Percentiles rank a stretch among this genome's conserved stretches.
Evolutionary conservation across 1,140 invertebrate genomes (phyloP).

Genomic region (Whitmania pigra): DNA sequence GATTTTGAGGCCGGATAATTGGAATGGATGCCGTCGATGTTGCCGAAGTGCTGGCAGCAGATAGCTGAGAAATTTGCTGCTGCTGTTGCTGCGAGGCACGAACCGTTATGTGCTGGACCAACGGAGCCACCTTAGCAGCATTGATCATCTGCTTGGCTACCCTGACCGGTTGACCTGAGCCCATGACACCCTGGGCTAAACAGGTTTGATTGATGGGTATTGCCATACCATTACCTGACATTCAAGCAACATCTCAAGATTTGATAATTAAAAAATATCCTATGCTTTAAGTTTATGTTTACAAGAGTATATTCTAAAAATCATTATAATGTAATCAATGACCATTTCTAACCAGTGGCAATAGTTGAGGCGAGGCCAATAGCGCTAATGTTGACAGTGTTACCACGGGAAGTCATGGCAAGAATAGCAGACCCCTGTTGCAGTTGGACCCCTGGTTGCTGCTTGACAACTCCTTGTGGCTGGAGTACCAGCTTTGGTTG

Average conservation of each 20-base stretch:
- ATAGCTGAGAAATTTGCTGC: no score
- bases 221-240: background rate
- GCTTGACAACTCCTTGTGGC: conserved; percentile 3
- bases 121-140: background rate
- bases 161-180: conserved; percentile 10
- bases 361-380: background rate
- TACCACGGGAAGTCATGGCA: background rate
- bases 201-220: background rate
- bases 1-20: no score
- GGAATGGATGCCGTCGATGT: no score
- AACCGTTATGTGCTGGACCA: conserved; percentile 4
- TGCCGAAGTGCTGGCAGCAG: no score
- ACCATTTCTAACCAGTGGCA: background rate
- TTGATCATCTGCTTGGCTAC: conserved; percentile 9
- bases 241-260: no score
- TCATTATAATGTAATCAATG: background rate
- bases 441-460: background rate
- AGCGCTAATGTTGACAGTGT: background rate
- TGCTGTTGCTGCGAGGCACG: background rate
- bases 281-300: background rate
- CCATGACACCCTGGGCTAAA: background rate
- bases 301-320: no score
- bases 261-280: background rate
- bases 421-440: background rate
- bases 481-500: conserved; percentile 6